These are phyloP conservation scores for Malacosoma neustria DNA, from an alignment of 2,888 invertebrate species.

Conservation along the genomic window DNA sequence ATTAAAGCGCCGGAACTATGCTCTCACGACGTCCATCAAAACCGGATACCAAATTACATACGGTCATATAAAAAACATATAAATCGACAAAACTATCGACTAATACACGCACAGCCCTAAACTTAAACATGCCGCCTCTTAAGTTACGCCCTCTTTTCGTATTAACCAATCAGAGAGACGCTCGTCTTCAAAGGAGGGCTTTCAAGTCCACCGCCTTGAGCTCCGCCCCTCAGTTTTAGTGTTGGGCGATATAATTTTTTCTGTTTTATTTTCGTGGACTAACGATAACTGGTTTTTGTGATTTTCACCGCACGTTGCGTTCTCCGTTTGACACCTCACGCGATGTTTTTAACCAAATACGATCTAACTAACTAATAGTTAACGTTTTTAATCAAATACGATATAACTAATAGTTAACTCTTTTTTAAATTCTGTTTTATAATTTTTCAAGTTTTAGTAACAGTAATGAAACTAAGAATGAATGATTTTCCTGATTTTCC, in stretches of 20 bases:
- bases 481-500: too few relatives aligned
- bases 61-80: conserved; percentile 40
- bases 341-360: conserved; percentile 22
- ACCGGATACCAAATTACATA: conserved; percentile 38
- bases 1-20: conserved; percentile 24
- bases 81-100: conserved; percentile 58
- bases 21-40: conserved; percentile 24
- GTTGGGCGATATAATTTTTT: conserved; percentile 60
- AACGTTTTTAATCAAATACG: too few relatives aligned
- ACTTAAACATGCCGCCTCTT: conserved; percentile 31
- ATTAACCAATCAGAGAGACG: conserved; percentile 41
- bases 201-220: conserved; percentile 39
- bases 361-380: too few relatives aligned
- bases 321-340: conserved; percentile 53
- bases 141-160: conserved; percentile 39
- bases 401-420: too few relatives aligned
- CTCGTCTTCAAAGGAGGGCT: conserved; percentile 33
- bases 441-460: too few relatives aligned
- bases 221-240: conserved; percentile 35
- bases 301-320: conserved; percentile 24
- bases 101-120: conserved; percentile 51
- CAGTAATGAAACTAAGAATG: too few relatives aligned
- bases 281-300: conserved; percentile 36
- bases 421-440: too few relatives aligned
- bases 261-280: conserved; percentile 46